These are phyloP conservation scores for Leistus spinibarbis DNA, from an alignment of 2,888 invertebrate species.

Conservation along the genomic window DNA sequence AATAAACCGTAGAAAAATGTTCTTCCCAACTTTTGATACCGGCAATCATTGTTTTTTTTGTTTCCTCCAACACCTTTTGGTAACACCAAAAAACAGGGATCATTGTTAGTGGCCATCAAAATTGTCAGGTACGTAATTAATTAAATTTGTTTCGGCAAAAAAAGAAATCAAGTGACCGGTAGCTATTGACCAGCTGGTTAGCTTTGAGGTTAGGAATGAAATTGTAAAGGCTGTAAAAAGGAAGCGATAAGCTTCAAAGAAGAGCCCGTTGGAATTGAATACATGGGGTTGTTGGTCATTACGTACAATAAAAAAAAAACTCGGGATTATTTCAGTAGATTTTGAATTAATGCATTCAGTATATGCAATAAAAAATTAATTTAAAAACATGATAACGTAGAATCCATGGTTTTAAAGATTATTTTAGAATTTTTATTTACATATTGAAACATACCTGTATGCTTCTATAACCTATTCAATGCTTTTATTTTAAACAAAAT, in stretches of 20 bases:
- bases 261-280: not conserved
- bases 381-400: not conserved
- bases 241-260: not conserved
- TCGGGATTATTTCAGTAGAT: not conserved
- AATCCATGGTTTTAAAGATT: too few species aligned
- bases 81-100: conserved; percentile 4
- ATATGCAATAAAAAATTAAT: not conserved
- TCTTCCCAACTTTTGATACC: not conserved
- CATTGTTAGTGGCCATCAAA: conserved; percentile 31
- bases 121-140: conserved; percentile 31
- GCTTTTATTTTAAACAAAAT: too few species aligned
- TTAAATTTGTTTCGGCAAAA: conserved; percentile 30
- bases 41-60: not conserved
- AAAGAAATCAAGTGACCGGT: conserved; percentile 21
- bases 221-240: not conserved
- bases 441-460: too few species aligned
- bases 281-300: not conserved
- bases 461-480: too few species aligned
- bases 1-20: not conserved
- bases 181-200: conserved; percentile 31
- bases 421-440: too few species aligned
- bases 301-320: not conserved
- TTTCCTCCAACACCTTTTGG: not conserved
- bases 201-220: conserved; percentile 18
- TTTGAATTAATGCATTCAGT: not conserved